These are phyloP conservation scores for Spheniscus mendiculus DNA, from an alignment of 2,113 vertebrate genomes.

Conservation along the genomic window DNA sequence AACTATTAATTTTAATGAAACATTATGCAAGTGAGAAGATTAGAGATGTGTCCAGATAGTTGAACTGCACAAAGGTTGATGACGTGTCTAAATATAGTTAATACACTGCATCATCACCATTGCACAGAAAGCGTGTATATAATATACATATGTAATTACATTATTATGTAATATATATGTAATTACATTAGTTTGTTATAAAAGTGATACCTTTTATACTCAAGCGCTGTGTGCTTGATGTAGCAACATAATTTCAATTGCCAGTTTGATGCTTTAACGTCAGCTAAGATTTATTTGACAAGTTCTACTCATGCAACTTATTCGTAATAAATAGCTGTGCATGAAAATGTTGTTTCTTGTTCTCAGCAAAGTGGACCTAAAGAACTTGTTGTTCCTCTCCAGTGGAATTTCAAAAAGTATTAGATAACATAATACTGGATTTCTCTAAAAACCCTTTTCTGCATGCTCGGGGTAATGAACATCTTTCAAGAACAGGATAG, in stretches of 20 bases:
- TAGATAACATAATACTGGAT: neutral
- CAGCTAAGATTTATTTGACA: neutral
- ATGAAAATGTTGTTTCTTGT: neutral
- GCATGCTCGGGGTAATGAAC: neutral
- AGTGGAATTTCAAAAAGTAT: neutral
- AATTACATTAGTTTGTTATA: neutral
- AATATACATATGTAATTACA: neutral
- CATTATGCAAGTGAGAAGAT: neutral
- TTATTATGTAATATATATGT: neutral
- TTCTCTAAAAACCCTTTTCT: neutral
- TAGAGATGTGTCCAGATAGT: neutral
- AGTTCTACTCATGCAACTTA: neutral
- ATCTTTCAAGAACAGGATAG: neutral
- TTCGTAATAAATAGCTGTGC: neutral
- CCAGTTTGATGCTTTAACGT: neutral
- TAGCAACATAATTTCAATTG: neutral
- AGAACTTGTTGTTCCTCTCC: neutral
- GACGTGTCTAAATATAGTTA: neutral
- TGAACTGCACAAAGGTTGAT: neutral
- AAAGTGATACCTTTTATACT: neutral
- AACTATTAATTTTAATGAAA: neutral
- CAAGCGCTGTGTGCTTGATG: rapidly evolving
- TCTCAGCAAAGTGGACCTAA: neutral
- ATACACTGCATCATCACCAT: neutral
- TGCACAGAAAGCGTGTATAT: neutral